A percentile compares a stretch with the other conserved stretches of the same genome.
phyloP scores from a whole-genome alignment of 1,140 invertebrate species.

The Lordiphosa stackelbergi region DNA sequence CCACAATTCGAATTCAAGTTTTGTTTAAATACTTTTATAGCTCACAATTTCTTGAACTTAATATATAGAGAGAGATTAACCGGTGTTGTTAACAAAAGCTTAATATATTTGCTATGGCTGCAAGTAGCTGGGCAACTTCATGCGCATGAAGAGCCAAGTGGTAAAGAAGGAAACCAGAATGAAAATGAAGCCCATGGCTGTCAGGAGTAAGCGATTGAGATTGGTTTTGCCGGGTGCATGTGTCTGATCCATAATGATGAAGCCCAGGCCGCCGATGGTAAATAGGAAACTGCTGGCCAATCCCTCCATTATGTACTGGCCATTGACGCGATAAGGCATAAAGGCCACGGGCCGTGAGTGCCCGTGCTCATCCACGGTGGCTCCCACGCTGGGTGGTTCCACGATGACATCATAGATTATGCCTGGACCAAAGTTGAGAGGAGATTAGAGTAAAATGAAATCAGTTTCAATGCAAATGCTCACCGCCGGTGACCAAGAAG shows the following conservation, averaged over 20 bases:
- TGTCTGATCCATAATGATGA: constrained; percentile 96
- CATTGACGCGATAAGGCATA: constrained; percentile 98
- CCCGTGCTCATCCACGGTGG: constrained; percentile 97
- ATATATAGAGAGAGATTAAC: constrained; percentile 31
- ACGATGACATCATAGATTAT: constrained; percentile 99
- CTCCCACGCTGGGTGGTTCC: constrained; percentile 97
- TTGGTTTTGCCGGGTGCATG: constrained; percentile 94
- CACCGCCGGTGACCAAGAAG: constrained; percentile 98
- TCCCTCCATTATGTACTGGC: constrained; percentile 99
- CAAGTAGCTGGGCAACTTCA: constrained; percentile 94
- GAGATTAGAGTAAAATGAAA: background rate
- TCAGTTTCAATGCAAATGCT: constrained; percentile 25
- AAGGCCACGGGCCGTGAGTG: constrained; percentile 97
- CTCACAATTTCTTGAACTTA: background rate
- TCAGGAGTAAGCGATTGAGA: constrained; percentile 93
- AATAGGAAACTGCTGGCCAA: constrained; percentile 97
- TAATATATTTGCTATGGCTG: constrained; percentile 76
- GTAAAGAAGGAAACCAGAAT: constrained; percentile 96
- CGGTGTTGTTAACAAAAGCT: too few species aligned
- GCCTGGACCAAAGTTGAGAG: constrained; percentile 81
- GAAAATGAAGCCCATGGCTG: constrained; percentile 94
- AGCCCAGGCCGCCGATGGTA: constrained; percentile 95
- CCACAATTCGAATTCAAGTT: constrained; percentile 1
- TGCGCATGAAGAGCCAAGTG: constrained; percentile 99
- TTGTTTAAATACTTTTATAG: background rate